phyloP scores from a whole-genome alignment of 2,113 vertebrate genomes.

The Megaptera novaeangliae region DNA sequence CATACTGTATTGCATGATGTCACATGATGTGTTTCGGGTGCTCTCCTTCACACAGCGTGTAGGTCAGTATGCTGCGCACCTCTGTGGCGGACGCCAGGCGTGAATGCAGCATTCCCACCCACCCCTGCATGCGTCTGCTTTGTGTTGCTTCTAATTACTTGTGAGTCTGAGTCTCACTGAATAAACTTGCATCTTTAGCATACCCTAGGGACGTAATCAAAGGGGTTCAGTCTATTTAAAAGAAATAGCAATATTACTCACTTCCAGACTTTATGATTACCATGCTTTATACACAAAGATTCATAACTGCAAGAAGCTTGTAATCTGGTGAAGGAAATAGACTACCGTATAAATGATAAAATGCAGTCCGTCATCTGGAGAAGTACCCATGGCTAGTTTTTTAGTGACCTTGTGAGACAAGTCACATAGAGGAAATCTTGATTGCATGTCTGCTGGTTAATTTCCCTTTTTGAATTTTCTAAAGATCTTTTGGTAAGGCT shows the following conservation, averaged over 20 bases:
- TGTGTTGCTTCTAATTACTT: background rate
- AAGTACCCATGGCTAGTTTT: background rate
- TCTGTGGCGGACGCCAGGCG: accelerated
- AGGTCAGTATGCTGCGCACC: accelerated
- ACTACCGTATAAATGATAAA: background rate
- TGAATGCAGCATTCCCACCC: accelerated
- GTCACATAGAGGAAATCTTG: background rate
- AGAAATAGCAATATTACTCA: background rate
- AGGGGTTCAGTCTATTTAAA: background rate
- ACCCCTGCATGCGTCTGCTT: accelerated
- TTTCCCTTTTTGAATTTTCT: background rate
- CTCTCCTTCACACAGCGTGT: accelerated
- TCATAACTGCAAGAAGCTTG: background rate
- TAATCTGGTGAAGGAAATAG: background rate
- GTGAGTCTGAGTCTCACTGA: background rate
- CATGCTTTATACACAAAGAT: background rate
- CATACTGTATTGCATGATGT: accelerated
- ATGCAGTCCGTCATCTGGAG: background rate
- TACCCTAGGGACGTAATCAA: background rate
- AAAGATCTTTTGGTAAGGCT: background rate
- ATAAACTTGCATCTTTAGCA: background rate
- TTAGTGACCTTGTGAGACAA: background rate
- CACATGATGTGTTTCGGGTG: accelerated
- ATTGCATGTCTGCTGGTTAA: background rate
- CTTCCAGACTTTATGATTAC: background rate